Conservation (phyloP, 92 coral and sea anemone genomes). For the Epizoanthus illoricatus region DNA sequence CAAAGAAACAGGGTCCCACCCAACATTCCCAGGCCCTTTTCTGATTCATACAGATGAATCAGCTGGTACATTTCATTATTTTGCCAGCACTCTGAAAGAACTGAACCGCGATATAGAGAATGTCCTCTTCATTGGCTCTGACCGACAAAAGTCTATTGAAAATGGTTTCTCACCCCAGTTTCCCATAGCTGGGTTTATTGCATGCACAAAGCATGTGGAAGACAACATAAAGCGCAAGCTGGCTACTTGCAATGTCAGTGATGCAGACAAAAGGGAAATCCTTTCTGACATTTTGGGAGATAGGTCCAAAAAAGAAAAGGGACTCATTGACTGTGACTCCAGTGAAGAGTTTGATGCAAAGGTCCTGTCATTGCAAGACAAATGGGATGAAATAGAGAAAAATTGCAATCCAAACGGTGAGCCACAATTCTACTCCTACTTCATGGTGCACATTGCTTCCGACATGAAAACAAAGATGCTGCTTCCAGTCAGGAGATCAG, state of each 20-base stretch:
- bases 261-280: slow-evolving; percentile 16
- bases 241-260: not conserved
- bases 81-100: slow-evolving; percentile 48
- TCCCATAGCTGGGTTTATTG: slow-evolving; percentile 42
- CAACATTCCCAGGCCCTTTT: slow-evolving; percentile 25
- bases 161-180: slow-evolving; percentile 46
- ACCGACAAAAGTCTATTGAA: slow-evolving; percentile 44
- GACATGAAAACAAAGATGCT: slow-evolving; percentile 54
- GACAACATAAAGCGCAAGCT: slow-evolving; percentile 43
- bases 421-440: slow-evolving; percentile 40
- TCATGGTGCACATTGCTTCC: slow-evolving; percentile 42
- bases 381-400: slow-evolving; percentile 23
- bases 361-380: slow-evolving; percentile 26
- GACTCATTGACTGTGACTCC: slow-evolving; percentile 52
- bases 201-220: slow-evolving; percentile 49
- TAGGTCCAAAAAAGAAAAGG: slow-evolving; percentile 15
- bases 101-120: slow-evolving; percentile 46
- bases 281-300: slow-evolving; percentile 50
- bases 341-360: slow-evolving; percentile 48
- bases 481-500: slow-evolving; percentile 46
- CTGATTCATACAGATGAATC: slow-evolving; percentile 44
- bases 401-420: not conserved
- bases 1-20: slow-evolving; percentile 15
- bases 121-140: slow-evolving; percentile 50
- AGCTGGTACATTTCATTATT: slow-evolving; percentile 42